Base-by-base conservation (phyloP, 2,113 vertebrate species). In the Mesitornis unicolor region DNA sequence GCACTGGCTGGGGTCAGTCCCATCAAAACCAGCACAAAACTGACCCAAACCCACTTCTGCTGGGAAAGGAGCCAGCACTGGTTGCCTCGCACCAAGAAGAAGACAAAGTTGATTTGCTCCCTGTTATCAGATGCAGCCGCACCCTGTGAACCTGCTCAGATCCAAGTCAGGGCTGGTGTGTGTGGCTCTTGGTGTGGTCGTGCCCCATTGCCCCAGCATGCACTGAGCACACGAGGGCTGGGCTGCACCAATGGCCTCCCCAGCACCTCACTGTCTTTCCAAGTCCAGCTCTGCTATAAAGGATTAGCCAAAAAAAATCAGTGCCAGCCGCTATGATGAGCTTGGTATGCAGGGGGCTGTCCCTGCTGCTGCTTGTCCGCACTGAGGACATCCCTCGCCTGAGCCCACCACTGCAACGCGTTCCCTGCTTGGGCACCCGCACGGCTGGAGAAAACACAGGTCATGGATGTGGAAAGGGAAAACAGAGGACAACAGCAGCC, bases 1-100 rank as follows among this genome's bases (percentile, higher is more conserved):
- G 26, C 22, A 40, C 11, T 43, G 4, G 1, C 54, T 33, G 45
- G 40, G 33, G 5, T 42, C 76, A 40, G 33, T 31, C 14, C n/a
- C 57, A 48, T 24, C 17, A 11, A 51, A 82, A 40, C 0, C 3
- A 40, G 16, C 47, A 24, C 29, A 51, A 67, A 80, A 2, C 0
- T 2, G 2, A 10, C 54, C 50, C 33, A 73, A 60, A 45, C 18
- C 48, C 17, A 19, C 24, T 74, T 43, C 48, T 78, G 48, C 76
- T 59, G 82, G 38, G 36, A 38, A 14, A 22, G 17, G 31, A 38
- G 43, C 0, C 0, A 4, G 16, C 35, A 3, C n/a, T 14, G 63
- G 8, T 31, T 80, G 61, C 35, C 33, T 31, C 42, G 29, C 31
- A 8, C n/a, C n/a, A n/a, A 12, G 29, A 17, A 59, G 36, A 16